Evolutionary conservation across 2,888 invertebrate species (phyloP), one percentile per base, ranked within the genome.

Genomic region (Nemoura dubitans): DNA sequence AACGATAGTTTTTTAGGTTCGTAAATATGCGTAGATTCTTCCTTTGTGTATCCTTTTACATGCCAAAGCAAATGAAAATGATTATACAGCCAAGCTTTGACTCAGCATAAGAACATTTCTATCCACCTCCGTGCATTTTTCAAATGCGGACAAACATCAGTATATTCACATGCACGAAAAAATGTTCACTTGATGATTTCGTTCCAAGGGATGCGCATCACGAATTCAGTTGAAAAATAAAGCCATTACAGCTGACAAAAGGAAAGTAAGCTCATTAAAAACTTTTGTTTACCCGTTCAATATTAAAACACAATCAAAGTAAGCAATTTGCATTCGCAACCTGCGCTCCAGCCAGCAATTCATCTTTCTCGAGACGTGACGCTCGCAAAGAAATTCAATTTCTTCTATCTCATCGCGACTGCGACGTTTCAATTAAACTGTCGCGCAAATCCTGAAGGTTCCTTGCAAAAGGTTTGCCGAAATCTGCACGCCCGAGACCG

Each of bases 361-460:
- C 21, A 14, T 59, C 59, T 59, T 59, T 1, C 14, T 10, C 59
- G 36, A 3, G 36, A 36, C 5, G 36, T 6, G 10, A 36, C 36
- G 36, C 36, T 36, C 36, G 5, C 36, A 36, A 21, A 59, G 59
- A 59, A 21, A 59, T 59, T 59, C 59, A 59, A 59, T 21, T 21
- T 10, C 59, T 10, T 59, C 59, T 1, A 7, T 59, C 21, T 59
- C 59, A n/a, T 59, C 14, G 59, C 59, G 16, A 59, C n/a, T n/a
- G n/a, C 36, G 59, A 59, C 59, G 59, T 59, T 59, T 59, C 59
- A 59, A 59, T 59, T 59, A 59, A 59, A 21, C 59, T 59, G 59
- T 59, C 59, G 3, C 16, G n/a, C n/a, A n/a, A n/a, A n/a, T n/a
- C 21, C 2, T 21, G 59, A 14, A 14, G 16, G 59, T 10, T 36